Percentiles rank a stretch among this genome's conserved stretches.
Evolutionary conservation across 2,113 vertebrate genomes (phyloP).

Genomic region (Amphilophus citrinellus): DNA sequence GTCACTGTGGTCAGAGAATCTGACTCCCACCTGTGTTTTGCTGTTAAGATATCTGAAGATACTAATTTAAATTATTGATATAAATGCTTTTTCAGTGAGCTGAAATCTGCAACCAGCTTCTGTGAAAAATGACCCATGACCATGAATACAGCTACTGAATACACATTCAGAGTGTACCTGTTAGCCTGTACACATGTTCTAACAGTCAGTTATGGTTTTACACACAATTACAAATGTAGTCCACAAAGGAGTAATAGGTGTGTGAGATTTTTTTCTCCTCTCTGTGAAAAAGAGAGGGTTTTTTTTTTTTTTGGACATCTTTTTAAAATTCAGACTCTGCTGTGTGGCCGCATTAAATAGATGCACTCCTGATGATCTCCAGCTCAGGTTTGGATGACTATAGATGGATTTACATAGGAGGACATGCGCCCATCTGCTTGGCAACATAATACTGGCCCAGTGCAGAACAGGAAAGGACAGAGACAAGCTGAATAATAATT

Average conservation of each 20-base stretch:
- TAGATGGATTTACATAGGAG: background rate
- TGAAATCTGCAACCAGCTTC: background rate
- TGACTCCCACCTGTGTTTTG: background rate
- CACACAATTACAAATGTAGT: background rate
- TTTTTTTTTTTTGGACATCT: background rate
- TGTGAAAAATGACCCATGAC: background rate
- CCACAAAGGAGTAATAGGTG: background rate
- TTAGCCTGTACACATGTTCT: background rate
- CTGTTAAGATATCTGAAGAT: background rate
- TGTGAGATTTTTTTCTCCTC: background rate
- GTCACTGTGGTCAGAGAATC: no score
- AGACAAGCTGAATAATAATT: conserved; percentile 6
- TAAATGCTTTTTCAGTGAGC: background rate
- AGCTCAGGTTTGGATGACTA: background rate
- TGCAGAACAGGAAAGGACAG: background rate
- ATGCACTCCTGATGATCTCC: background rate
- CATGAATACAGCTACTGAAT: background rate
- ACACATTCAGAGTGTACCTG: background rate
- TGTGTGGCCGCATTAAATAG: background rate
- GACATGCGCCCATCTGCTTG: background rate
- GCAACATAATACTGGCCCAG: background rate
- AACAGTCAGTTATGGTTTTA: background rate
- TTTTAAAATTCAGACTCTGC: background rate
- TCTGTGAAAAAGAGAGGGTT: background rate
- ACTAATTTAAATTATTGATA: background rate